Evolutionary conservation across 2,113 vertebrate genomes (phyloP).

Genomic region (Saguinus midas): DNA sequence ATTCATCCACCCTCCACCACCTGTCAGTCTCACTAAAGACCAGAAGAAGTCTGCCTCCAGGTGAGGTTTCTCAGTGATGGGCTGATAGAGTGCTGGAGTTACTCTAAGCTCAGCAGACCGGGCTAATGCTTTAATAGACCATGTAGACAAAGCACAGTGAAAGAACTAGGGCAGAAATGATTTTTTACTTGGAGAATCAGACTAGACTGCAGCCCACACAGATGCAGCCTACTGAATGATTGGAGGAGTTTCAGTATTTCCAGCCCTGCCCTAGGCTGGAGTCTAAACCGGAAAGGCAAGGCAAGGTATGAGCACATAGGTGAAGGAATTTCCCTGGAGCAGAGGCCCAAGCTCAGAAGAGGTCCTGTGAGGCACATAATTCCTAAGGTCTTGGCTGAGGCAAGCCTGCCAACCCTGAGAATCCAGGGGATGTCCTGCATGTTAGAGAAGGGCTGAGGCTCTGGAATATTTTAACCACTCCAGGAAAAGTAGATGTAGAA

Average conservation of each 20-base stretch:
- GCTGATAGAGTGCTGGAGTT: not conserved
- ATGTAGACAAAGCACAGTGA: constrained; percentile 14
- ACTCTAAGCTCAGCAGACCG: constrained; percentile 29
- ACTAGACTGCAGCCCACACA: not conserved
- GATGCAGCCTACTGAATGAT: not conserved
- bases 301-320: not conserved
- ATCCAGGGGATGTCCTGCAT: not conserved
- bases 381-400: not conserved
- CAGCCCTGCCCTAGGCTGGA: not conserved
- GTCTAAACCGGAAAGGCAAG: not conserved
- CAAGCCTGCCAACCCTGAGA: not conserved
- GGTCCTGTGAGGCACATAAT: not conserved
- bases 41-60: not conserved
- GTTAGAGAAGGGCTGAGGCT: not conserved
- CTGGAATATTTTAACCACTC: not conserved
- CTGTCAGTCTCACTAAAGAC: constrained; percentile 24
- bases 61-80: constrained; percentile 30
- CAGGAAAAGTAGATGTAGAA: not conserved
- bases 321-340: not conserved
- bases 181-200: constrained; percentile 38
- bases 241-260: not conserved
- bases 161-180: constrained; percentile 57
- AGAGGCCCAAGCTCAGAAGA: not conserved
- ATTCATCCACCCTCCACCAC: not conserved
- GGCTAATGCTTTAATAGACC: constrained; percentile 50